Conservation (phyloP, 2,888 invertebrate species). For the Apamea epomidion region DNA sequence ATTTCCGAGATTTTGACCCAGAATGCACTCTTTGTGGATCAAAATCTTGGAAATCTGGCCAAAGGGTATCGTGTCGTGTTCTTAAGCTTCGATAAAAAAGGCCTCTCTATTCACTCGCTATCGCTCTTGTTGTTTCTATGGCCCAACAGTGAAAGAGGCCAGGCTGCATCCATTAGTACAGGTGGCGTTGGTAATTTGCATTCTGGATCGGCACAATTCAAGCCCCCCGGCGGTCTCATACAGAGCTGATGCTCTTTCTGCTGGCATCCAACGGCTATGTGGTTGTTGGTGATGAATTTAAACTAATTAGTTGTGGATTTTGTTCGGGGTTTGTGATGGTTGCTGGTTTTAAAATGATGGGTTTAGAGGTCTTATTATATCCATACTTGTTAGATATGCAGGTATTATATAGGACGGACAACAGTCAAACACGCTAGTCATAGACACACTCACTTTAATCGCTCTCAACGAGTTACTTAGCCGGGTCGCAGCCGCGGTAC, state of each 20-base stretch:
- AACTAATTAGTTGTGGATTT: conserved; percentile 1
- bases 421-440: too few relatives aligned
- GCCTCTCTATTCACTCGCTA: neutral
- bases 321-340: neutral
- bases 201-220: conserved; percentile 74
- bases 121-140: neutral
- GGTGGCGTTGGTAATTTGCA: conserved; percentile 78
- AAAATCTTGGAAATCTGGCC: too few relatives aligned
- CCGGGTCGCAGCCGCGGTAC: too few relatives aligned
- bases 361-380: neutral
- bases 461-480: too few relatives aligned
- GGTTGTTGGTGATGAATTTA: neutral
- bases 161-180: conserved; percentile 79
- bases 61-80: too few relatives aligned
- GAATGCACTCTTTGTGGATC: neutral
- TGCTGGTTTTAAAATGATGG: neutral
- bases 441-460: too few relatives aligned
- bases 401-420: too few relatives aligned
- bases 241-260: conserved; percentile 19
- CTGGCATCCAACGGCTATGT: conserved; percentile 4
- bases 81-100: neutral
- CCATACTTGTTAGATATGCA: too few relatives aligned
- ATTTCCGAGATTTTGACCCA: neutral
- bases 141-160: conserved; percentile 63
- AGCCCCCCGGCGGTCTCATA: conserved; percentile 35